phyloP scores from a whole-genome alignment of 2,797 vertebrate genomes.

The Dipus sagitta region DNA sequence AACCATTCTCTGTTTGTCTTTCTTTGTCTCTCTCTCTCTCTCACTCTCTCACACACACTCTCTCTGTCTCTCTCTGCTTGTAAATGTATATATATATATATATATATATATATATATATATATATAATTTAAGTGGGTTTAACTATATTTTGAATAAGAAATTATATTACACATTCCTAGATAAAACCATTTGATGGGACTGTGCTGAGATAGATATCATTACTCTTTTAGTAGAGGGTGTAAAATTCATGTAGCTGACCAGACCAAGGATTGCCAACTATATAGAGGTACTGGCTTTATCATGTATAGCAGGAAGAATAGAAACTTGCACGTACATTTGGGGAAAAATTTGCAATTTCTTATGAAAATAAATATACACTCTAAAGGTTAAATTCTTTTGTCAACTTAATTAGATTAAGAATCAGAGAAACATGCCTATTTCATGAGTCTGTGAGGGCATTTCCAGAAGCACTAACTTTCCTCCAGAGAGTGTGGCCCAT shows the following conservation, averaged over 20 bases:
- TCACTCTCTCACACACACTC: too few relatives aligned
- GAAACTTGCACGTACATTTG: background rate
- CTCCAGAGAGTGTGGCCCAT: too few relatives aligned
- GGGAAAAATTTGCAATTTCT: conserved; percentile 17
- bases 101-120: too few relatives aligned
- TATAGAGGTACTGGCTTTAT: background rate
- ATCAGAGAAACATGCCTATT: too few relatives aligned
- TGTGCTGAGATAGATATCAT: background rate
- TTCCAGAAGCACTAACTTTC: too few relatives aligned
- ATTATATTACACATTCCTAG: background rate
- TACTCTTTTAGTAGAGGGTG: background rate
- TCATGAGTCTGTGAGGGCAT: too few relatives aligned
- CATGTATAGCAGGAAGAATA: background rate
- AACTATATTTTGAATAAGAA: background rate
- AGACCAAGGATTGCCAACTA: background rate
- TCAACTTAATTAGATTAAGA: too few relatives aligned
- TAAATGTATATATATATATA: too few relatives aligned
- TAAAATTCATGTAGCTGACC: background rate
- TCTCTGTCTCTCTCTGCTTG: too few relatives aligned
- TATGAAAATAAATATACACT: conserved; percentile 31
- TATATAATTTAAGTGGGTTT: background rate
- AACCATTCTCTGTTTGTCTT: too few relatives aligned
- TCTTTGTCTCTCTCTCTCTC: too few relatives aligned
- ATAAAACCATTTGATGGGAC: background rate
- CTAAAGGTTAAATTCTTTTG: too few relatives aligned